Evolutionary conservation across 37 sponge, comb jelly and placozoan genomes (phyloP), one percentile per base, ranked within the genome.

Genomic region (Spongilla lacustris): DNA sequence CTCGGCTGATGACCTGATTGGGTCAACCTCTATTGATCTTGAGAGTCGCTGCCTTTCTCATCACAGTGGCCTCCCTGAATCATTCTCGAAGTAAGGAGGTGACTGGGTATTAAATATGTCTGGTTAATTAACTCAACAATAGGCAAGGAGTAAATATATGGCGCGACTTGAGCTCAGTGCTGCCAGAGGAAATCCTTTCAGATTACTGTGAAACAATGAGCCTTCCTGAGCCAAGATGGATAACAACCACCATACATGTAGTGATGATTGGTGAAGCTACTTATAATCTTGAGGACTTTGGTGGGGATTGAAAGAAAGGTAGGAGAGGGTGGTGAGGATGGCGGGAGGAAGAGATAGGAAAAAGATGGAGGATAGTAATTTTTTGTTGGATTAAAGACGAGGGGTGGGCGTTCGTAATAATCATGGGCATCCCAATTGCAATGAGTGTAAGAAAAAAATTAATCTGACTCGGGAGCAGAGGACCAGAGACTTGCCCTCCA

Each of bases 401-500:
- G n/a, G n/a, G n/a, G n/a, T n/a, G n/a, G n/a, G n/a, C n/a, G n/a
- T n/a, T n/a, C n/a, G n/a, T n/a, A n/a, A n/a, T n/a, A n/a, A n/a
- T n/a, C n/a, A n/a, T n/a, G n/a, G n/a, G n/a, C n/a, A n/a, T n/a
- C n/a, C n/a, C n/a, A n/a, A n/a, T n/a, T n/a, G n/a, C n/a, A n/a
- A n/a, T n/a, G n/a, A n/a, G n/a, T n/a, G n/a, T n/a, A n/a, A n/a
- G n/a, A n/a, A n/a, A n/a, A n/a, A n/a, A n/a, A n/a, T n/a, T n/a
- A n/a, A n/a, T n/a, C n/a, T n/a, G n/a, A n/a, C n/a, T n/a, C n/a
- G 36, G 79, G 79, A 36, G 78, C 75, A n/a, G 81, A 81, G 0
- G 92, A 98, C 79, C 96, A 98, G 87, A 86, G 97, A 11, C 85
- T 98, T 34, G 97, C 99, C 26, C 81, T 98, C 78, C 86, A 96